A percentile compares a stretch with the other conserved stretches of the same genome.
phyloP scores from a whole-genome alignment of 1,140 invertebrate species.

The Andrena cerasifolii region DNA sequence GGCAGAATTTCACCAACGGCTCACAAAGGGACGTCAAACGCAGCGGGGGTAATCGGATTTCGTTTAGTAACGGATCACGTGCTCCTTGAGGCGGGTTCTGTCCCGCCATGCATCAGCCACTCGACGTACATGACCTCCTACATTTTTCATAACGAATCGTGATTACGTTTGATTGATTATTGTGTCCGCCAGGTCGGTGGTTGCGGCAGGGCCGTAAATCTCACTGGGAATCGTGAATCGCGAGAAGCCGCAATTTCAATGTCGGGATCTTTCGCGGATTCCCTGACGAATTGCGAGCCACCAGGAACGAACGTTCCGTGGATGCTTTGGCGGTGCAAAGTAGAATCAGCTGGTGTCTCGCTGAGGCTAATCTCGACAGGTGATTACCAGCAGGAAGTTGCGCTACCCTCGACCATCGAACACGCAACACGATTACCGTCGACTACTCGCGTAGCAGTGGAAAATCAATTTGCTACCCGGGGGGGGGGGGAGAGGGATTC shows the following conservation, averaged over 20 bases:
- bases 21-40: conserved; percentile 16
- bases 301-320: background rate
- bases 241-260: conserved; percentile 14
- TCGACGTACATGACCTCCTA: background rate
- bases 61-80: background rate
- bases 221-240: background rate
- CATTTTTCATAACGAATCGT: conserved; percentile 3
- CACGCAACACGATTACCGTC: background rate
- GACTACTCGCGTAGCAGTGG: background rate
- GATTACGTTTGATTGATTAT: conserved; percentile 8
- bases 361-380: no score
- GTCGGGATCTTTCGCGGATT: background rate
- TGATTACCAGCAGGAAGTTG: background rate
- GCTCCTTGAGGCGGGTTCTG: background rate
- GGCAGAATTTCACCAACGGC: conserved; percentile 4
- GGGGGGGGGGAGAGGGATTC: no score
- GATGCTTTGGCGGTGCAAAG: background rate
- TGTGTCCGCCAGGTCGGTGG: background rate
- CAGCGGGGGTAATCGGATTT: conserved; percentile 8
- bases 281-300: conserved; percentile 1
- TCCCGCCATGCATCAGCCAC: background rate
- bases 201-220: conserved; percentile 2
- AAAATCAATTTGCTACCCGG: conserved; percentile 1
- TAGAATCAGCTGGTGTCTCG: no score
- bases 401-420: no score